phyloP scores from a whole-genome alignment of 2,888 invertebrate genomes.

The Dyspetes luteomarginatus region DNA sequence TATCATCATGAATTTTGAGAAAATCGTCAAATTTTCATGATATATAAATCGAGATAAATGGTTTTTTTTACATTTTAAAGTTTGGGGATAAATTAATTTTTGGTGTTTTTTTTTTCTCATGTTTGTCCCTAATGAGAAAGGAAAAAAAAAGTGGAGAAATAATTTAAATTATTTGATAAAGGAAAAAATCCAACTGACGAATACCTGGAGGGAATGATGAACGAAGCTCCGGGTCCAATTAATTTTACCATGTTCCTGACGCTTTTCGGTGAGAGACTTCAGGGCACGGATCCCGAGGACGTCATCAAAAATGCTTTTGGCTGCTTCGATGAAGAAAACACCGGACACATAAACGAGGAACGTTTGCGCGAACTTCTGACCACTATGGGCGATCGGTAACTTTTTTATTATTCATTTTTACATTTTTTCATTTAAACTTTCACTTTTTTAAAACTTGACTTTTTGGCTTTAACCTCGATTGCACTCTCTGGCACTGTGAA shows the following conservation, averaged over 20 bases:
- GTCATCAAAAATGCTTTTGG: slow-evolving; percentile 99
- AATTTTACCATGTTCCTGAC: slow-evolving; percentile 99
- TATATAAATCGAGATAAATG: too few relatives aligned
- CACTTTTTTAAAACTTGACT: too few relatives aligned
- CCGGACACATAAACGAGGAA: slow-evolving; percentile 96
- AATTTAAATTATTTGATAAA: slow-evolving; percentile 76
- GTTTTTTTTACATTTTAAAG: too few relatives aligned
- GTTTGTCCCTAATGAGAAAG: not conserved
- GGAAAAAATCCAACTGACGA: slow-evolving; percentile 98
- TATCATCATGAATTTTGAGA: too few relatives aligned
- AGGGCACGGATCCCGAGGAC: slow-evolving; percentile 99
- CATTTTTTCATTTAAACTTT: not conserved
- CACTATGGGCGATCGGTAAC: slow-evolving; percentile 96
- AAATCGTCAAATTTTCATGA: too few relatives aligned
- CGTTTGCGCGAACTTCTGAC: slow-evolving; percentile 97
- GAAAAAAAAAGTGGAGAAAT: not conserved
- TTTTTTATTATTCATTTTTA: slow-evolving; percentile 63
- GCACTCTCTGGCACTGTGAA: too few relatives aligned
- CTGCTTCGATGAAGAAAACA: slow-evolving; percentile 99
- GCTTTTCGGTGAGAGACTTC: slow-evolving; percentile 98
- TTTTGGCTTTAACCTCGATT: too few relatives aligned
- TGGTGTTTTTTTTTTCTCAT: not conserved
- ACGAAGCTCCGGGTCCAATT: slow-evolving; percentile 98
- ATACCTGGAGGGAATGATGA: slow-evolving; percentile 99
- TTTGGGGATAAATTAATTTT: not conserved